phyloP scores from a whole-genome alignment of 1,140 invertebrate genomes.

The Goniozus legneri region DNA sequence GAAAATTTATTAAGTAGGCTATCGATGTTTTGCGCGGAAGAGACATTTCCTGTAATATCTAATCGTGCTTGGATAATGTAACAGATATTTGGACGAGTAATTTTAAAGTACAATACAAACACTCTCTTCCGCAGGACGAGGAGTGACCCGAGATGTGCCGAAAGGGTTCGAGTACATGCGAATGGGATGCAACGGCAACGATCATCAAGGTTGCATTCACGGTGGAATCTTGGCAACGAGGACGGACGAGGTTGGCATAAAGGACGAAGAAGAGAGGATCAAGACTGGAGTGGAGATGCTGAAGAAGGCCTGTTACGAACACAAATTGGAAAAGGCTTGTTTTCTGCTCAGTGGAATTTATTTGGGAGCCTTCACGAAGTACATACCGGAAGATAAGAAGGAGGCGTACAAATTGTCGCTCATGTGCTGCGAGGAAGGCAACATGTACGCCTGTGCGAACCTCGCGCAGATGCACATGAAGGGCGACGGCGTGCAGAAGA shows the following conservation, averaged over 20 bases:
- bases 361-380: conserved; percentile 64
- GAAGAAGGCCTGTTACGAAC: conserved; percentile 66
- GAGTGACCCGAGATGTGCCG: conserved; percentile 7
- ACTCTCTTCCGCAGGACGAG: too few relatives aligned
- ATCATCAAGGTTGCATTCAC: conserved; percentile 70
- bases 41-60: too few relatives aligned
- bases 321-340: conserved; percentile 70
- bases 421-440: conserved; percentile 75
- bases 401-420: conserved; percentile 73
- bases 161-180: conserved; percentile 69
- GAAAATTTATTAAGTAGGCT: too few relatives aligned
- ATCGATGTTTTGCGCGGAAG: too few relatives aligned
- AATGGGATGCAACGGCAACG: conserved; percentile 71
- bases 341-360: conserved; percentile 77
- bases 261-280: conserved; percentile 42
- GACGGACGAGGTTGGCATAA: conserved; percentile 44
- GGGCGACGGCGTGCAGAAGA: conserved; percentile 71
- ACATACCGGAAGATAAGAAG: conserved; percentile 67
- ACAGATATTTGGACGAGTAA: too few relatives aligned
- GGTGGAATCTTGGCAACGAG: conserved; percentile 68
- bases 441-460: conserved; percentile 84
- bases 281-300: conserved; percentile 63
- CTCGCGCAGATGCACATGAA: conserved; percentile 76
- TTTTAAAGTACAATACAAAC: too few relatives aligned
- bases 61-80: too few relatives aligned